Evolutionary conservation across 2,888 invertebrate genomes (phyloP).

Genomic region (Pharmacophagus antenor): DNA sequence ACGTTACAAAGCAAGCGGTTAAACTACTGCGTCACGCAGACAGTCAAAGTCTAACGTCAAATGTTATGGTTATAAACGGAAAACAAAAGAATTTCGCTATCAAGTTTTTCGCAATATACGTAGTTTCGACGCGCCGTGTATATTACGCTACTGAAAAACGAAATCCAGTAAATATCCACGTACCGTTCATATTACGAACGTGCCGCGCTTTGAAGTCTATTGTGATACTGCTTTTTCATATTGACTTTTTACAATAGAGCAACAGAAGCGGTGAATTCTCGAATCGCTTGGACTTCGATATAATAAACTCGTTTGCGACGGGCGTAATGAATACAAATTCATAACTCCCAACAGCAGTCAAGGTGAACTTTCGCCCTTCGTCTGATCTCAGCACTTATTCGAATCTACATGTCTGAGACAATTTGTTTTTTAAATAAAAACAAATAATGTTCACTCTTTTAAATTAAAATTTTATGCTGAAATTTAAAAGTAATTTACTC

Average conservation of each 20-base stretch:
- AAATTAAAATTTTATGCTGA: background rate
- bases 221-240: constrained; percentile 15
- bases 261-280: constrained; percentile 6
- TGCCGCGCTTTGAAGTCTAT: constrained; percentile 13
- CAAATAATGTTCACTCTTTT: background rate
- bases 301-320: constrained; percentile 10
- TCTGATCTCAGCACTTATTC: constrained; percentile 10
- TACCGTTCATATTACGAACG: constrained; percentile 7
- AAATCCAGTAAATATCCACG: constrained; percentile 9
- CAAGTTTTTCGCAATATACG: too few species aligned
- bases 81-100: too few species aligned
- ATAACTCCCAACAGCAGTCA: constrained; percentile 16
- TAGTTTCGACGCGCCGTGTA: too few species aligned
- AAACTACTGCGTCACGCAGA: too few species aligned
- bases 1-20: too few species aligned
- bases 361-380: constrained; percentile 26
- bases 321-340: constrained; percentile 27
- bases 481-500: background rate
- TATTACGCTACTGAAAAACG: too few species aligned
- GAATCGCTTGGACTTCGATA: constrained; percentile 14
- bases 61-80: too few species aligned
- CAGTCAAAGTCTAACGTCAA: too few species aligned
- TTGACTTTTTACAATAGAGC: constrained; percentile 13
- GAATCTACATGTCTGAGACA: constrained; percentile 2
- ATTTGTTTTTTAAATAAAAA: constrained; percentile 2